Conservation (phyloP, 2,113 vertebrate species). For the Dendrocopos noguchii region DNA sequence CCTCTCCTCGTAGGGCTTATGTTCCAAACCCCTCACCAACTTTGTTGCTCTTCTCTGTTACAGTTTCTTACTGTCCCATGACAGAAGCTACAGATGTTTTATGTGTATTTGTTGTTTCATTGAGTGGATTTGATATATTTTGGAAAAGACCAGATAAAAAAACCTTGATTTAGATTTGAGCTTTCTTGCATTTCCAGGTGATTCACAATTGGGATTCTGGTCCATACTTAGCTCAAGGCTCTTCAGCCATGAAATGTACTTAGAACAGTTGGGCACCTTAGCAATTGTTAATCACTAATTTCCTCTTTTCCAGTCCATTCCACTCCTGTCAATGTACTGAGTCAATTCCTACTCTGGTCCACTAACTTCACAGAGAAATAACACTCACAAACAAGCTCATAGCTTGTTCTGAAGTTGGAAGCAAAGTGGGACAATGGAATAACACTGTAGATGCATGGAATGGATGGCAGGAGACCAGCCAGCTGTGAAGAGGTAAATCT, state of each 20-base stretch:
- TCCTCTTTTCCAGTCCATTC: conserved; percentile 25
- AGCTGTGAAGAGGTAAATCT: not conserved
- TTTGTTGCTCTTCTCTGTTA: too few relatives aligned
- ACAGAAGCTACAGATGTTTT: not conserved
- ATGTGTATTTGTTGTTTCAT: not conserved
- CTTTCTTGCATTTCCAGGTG: not conserved
- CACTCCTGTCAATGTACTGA: conserved; percentile 9
- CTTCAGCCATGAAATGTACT: conserved; percentile 25
- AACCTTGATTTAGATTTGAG: not conserved
- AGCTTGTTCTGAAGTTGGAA: not conserved
- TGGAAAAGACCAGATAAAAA: not conserved
- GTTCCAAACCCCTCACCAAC: too few relatives aligned
- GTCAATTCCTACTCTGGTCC: not conserved
- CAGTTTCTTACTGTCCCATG: not conserved
- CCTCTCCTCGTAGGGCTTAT: too few relatives aligned
- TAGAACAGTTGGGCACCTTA: not conserved
- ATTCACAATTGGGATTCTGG: not conserved
- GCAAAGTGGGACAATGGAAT: not conserved
- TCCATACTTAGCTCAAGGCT: not conserved
- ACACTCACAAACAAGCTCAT: not conserved
- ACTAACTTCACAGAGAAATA: conserved; percentile 16
- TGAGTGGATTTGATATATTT: not conserved
- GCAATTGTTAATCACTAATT: conserved; percentile 9
- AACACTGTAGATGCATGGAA: not conserved
- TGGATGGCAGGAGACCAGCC: not conserved